Base-by-base conservation (phyloP, 2,797 vertebrate genomes). In the Salarias fasciatus region DNA sequence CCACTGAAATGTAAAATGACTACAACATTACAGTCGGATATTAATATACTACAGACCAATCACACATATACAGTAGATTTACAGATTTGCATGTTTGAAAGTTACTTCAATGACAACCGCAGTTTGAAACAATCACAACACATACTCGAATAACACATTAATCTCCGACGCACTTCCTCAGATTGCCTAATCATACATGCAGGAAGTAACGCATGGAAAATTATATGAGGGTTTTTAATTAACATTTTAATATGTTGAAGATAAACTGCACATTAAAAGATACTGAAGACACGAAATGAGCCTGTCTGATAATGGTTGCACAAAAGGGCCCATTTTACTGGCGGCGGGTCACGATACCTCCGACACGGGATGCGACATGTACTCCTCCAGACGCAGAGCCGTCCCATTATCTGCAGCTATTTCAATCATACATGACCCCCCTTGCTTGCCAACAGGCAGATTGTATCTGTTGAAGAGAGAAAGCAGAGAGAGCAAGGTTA, bases 341-440 rank as follows among this genome's bases (percentile, higher is more conserved):
- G 36, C 60, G 47, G 45, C 41, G 47, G 74, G 72, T 80, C 73
- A 58, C 8, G 31, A 80, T 92, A 96, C 95, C 94, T 93, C 88
- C 81, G 93, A 91, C 74, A 60, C 1, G 0, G 1, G 69, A 40
- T 79, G 65, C 4, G 82, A 78, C 66, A 92, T 36, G 4, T 69
- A 75, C 64, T 93, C 90, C 86, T 90, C 84, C 31, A 85, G 88
- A 63, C 53, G 89, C 62, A 90, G 82, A 60, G 87, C 85, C 38
- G 86, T 76, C 77, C 88, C 88, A 90, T 94, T 91, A 82, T 89
- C 88, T 48, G 83, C 86, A 64, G 85, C 78, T 79, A 96, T 91
- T 94, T 96, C 93, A 92, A 95, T 92, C 90, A 92, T 68, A 82
- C 94, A 97, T 42, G 84, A 77, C 51, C 89, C 83, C 76, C 80